phyloP scores from a whole-genome alignment of 2,113 vertebrate genomes.

The Protobothrops flavoviridis region DNA sequence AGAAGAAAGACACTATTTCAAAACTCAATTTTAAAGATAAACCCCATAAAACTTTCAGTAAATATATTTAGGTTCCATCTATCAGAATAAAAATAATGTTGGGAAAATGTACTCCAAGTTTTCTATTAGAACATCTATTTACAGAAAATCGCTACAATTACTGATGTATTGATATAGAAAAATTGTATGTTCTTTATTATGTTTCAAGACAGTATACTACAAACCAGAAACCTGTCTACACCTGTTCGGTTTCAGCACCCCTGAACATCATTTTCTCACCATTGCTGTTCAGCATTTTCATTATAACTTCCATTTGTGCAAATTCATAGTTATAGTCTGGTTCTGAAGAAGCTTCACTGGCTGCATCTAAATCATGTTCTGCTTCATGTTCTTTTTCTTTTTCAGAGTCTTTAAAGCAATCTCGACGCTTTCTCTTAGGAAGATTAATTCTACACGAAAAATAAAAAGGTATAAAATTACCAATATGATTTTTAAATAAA shows the following conservation, averaged over 20 bases:
- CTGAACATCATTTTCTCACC: constrained; percentile 72
- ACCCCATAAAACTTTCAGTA: not conserved
- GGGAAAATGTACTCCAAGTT: not conserved
- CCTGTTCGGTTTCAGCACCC: not conserved
- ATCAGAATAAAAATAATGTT: not conserved
- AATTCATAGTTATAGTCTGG: constrained; percentile 98
- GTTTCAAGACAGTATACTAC: not conserved
- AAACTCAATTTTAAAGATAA: not conserved
- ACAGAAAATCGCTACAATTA: not conserved
- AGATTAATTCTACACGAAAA: constrained; percentile 84
- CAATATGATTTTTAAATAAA: not conserved
- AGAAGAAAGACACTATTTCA: not conserved
- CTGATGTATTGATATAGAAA: not conserved
- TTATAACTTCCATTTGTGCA: constrained; percentile 99
- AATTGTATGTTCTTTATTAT: not conserved
- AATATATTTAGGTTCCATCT: not conserved
- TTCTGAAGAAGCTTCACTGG: constrained; percentile 98
- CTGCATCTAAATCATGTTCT: constrained; percentile 89
- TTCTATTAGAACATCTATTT: not conserved
- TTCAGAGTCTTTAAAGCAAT: constrained; percentile 91
- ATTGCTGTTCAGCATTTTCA: constrained; percentile 94
- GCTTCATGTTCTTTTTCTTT: constrained; percentile 71
- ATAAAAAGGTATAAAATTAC: constrained; percentile 10
- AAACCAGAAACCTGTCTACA: not conserved
- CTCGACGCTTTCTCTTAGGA: constrained; percentile 90